Percentiles rank a stretch among this genome's conserved stretches.
These are phyloP conservation scores for Onthophagus taurus DNA, from an alignment of 1,140 invertebrate genomes.

Conservation along the genomic window DNA sequence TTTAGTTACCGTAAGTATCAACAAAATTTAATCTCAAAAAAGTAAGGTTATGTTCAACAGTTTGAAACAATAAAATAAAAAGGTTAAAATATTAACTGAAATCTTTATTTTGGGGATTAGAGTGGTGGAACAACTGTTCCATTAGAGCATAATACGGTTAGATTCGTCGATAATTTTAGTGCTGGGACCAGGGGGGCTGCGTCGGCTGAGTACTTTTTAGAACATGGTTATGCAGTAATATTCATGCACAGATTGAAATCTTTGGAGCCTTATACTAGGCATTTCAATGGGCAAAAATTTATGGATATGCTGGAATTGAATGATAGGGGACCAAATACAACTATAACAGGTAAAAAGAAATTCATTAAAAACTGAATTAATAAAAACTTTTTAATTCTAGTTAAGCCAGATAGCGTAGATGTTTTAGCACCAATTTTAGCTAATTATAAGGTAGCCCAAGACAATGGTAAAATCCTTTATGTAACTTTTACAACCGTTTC, in stretches of 20 bases:
- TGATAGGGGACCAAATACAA: constrained; percentile 48
- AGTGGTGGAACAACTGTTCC: constrained; percentile 96
- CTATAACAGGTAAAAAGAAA: constrained; percentile 44
- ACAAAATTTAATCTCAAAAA: too few relatives aligned
- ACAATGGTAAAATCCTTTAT: constrained; percentile 57
- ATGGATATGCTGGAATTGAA: constrained; percentile 69
- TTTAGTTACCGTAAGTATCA: constrained; percentile 63
- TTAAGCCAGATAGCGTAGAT: constrained; percentile 59
- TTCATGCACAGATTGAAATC: constrained; percentile 75
- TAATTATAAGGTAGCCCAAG: constrained; percentile 60
- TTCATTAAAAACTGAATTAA: not conserved
- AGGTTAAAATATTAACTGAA: constrained; percentile 13
- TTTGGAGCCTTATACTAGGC: constrained; percentile 79
- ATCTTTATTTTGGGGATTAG: constrained; percentile 37
- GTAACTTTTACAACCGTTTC: constrained; percentile 75
- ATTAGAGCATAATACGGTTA: constrained; percentile 91
- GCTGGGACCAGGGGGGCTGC: constrained; percentile 88
- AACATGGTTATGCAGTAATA: constrained; percentile 68
- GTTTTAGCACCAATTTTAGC: constrained; percentile 55
- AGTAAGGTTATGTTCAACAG: constrained; percentile 19
- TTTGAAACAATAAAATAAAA: too few relatives aligned
- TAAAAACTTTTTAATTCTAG: constrained; percentile 37
- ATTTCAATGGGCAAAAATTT: constrained; percentile 69
- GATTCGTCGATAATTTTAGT: constrained; percentile 98
- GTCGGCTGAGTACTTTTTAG: constrained; percentile 92